A percentile compares a stretch with the other conserved stretches of the same genome.
These are phyloP conservation scores for Oncorhynchus clarkii DNA, from an alignment of 2,113 vertebrate species.

Conservation along the genomic window DNA sequence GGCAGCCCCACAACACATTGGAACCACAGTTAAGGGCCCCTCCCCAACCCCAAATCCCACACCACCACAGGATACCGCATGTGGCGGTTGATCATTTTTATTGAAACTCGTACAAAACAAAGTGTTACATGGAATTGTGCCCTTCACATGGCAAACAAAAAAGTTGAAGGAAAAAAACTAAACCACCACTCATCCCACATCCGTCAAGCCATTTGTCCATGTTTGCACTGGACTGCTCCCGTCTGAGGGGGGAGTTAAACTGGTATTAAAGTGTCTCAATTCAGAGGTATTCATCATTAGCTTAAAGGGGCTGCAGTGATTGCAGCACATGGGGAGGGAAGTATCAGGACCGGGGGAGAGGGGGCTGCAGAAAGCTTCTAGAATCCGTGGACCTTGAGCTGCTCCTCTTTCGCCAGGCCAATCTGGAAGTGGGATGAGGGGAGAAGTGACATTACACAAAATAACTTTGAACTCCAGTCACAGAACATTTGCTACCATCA, in stretches of 20 bases:
- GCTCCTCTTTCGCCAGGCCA: conserved; percentile 95
- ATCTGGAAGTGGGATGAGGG: conserved; percentile 73
- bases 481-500: neutral
- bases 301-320: conserved; percentile 45
- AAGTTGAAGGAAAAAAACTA: conserved; percentile 32
- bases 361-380: conserved; percentile 73
- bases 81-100: conserved; percentile 72
- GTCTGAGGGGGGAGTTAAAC: conserved; percentile 42
- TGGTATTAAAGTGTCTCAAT: conserved; percentile 70
- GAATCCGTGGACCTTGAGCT: conserved; percentile 99
- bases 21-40: neutral
- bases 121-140: conserved; percentile 66
- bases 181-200: conserved; percentile 67
- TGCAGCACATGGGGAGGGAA: conserved; percentile 41
- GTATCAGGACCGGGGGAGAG: neutral
- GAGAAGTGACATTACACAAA: neutral
- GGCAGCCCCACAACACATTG: conserved; percentile 9
- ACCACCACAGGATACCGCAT: conserved; percentile 41
- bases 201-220: conserved; percentile 60
- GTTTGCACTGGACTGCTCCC: conserved; percentile 57
- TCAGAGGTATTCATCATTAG: conserved; percentile 67
- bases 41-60: neutral
- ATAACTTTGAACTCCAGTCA: neutral
- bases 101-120: conserved; percentile 79
- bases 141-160: conserved; percentile 45